Base-by-base conservation (phyloP, 2,113 vertebrate species). In the Bufo gargarizans region DNA sequence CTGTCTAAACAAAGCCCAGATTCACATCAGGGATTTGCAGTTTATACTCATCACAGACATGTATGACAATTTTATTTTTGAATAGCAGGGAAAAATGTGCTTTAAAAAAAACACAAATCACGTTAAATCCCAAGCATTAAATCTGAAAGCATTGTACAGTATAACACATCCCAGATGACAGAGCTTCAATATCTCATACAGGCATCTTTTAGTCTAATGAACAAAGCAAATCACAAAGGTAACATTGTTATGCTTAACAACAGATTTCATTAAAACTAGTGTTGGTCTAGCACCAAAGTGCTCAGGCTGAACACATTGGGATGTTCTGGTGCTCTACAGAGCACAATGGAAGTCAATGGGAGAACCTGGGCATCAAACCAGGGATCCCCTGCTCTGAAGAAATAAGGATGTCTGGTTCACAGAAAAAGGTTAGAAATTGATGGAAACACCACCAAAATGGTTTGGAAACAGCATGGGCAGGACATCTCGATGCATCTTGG, bases 121-220 rank as follows among this genome's bases (percentile, higher is more conserved):
- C 59, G 80, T 63, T 82, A 65, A 82, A 82, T 82, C 80, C 80
- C 59, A 65, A 65, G 80, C 45, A 63, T 82, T 63, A 82, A 67
- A n/a, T 61, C 80, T 82, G 19, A 67, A 65, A 82, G 59, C 43
- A 82, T 49, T 82, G 45, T 47, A 45, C 17, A 13, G 59, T 47
- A 19, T 45, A 82, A 82, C 43, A 65, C 49, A 19, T 65, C 59
- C 59, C 33, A 82, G 59, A 67, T 82, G 80, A 67, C 80, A 49
- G 45, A 49, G 43, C 33, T 63, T 20, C 80, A 20, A 59, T 17
- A 59, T 80, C 55, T 13, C 22, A 43, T 33, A 80, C 55, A 59
- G 7, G 56, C n/a, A 80, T 59, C 22, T 56, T 58, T 80, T 80
- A 59, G n/a, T 19, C 43, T 43, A 59, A 59, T 43, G 33, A 80